A percentile compares a stretch with the other conserved stretches of the same genome.
phyloP scores from a whole-genome alignment of 1,140 invertebrate species.

The Drosophila kikkawai region DNA sequence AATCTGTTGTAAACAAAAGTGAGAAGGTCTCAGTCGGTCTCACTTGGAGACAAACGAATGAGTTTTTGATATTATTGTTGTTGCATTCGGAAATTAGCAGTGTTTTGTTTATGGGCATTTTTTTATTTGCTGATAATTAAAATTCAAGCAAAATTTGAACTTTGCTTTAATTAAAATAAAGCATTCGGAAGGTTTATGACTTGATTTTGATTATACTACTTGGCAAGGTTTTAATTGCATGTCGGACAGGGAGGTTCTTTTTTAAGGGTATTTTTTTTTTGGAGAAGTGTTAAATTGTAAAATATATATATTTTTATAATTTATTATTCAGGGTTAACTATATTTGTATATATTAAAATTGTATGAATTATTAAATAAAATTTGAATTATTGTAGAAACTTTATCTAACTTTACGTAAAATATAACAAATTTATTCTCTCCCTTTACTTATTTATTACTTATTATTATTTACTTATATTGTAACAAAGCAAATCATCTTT shows the following conservation, averaged over 20 bases:
- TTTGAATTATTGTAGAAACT: too few relatives aligned
- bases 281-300: neutral
- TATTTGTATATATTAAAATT: neutral
- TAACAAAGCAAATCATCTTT: too few relatives aligned
- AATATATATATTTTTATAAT: neutral
- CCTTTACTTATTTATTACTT: too few relatives aligned
- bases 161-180: conserved; percentile 29
- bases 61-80: neutral
- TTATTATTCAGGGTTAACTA: neutral
- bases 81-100: conserved; percentile 23
- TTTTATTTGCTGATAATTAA: conserved; percentile 26
- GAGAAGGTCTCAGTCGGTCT: conserved; percentile 30
- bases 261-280: neutral
- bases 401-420: too few relatives aligned
- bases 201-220: neutral
- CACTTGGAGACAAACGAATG: conserved; percentile 23
- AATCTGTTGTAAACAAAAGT: conserved; percentile 52
- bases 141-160: conserved; percentile 11
- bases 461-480: too few relatives aligned
- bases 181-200: conserved; percentile 1
- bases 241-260: neutral
- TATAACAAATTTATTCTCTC: too few relatives aligned
- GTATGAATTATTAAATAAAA: neutral
- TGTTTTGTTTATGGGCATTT: conserved; percentile 34
- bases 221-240: conserved; percentile 1